Percentiles rank a stretch among this genome's conserved stretches.
Evolutionary conservation across 2,113 vertebrate genomes (phyloP).

Genomic region (Thinocorus orbignyianus): DNA sequence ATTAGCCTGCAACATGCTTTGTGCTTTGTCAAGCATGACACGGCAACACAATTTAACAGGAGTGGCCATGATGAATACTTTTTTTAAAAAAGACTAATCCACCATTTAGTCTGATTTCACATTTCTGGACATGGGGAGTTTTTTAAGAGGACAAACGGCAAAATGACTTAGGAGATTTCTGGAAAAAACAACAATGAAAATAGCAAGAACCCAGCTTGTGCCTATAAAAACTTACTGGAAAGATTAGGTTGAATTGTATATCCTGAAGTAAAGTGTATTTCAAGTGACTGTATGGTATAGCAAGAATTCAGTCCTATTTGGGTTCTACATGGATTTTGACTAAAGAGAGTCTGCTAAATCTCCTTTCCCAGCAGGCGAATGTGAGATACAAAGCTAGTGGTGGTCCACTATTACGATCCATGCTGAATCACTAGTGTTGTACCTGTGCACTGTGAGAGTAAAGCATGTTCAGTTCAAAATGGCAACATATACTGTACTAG

Average conservation of each 20-base stretch:
- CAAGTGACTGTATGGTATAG: background rate
- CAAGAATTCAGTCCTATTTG: background rate
- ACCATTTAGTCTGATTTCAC: background rate
- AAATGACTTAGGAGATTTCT: background rate
- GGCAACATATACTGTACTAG: background rate
- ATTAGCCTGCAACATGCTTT: conserved; percentile 30
- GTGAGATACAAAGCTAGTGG: background rate
- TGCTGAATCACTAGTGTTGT: background rate
- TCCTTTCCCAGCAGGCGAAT: background rate
- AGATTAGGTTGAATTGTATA: background rate
- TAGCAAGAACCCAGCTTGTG: background rate
- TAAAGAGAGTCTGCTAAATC: background rate
- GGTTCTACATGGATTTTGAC: background rate
- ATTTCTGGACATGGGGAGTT: background rate
- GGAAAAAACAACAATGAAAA: conserved; percentile 1
- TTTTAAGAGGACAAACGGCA: background rate
- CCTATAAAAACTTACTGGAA: background rate
- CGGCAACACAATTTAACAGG: background rate
- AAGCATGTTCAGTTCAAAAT: background rate
- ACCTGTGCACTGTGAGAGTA: background rate
- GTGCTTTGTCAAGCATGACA: conserved; percentile 30
- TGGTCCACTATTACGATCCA: background rate
- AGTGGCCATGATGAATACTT: background rate
- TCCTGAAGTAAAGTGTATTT: background rate
- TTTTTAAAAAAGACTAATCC: conserved; percentile 10